These are phyloP conservation scores for Rhodinocichla rosea DNA, from an alignment of 2,113 vertebrate species.

Conservation along the genomic window DNA sequence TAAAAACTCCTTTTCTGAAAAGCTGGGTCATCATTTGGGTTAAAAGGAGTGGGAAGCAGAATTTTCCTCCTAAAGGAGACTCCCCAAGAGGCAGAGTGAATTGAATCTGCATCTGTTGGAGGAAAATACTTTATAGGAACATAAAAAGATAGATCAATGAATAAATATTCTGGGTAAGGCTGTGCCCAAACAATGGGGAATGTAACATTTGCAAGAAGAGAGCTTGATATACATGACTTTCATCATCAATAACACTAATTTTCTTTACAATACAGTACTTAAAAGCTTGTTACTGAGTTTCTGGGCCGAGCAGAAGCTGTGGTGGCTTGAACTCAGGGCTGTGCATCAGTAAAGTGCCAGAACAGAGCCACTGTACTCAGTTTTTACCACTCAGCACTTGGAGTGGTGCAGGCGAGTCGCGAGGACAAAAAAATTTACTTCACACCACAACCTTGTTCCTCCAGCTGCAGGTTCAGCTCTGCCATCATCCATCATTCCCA, in stretches of 20 bases:
- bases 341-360: background rate
- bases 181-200: background rate
- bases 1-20: slow-evolving; percentile 1
- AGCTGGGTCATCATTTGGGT: background rate
- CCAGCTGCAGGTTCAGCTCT: background rate
- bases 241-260: background rate
- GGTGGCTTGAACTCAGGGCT: background rate
- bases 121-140: background rate
- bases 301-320: background rate
- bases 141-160: background rate
- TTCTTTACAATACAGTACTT: background rate
- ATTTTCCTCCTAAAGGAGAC: background rate
- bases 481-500: background rate
- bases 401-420: background rate
- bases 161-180: background rate
- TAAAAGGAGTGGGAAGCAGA: background rate
- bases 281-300: background rate
- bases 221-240: background rate
- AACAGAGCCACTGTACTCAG: background rate
- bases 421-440: background rate
- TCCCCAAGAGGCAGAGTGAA: background rate
- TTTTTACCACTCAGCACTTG: background rate
- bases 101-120: background rate
- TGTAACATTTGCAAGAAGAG: background rate
- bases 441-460: background rate